Percentiles rank a stretch among this genome's conserved stretches.
Conservation (phyloP, 2,113 vertebrate genomes). For the Tylochromis polylepis region DNA sequence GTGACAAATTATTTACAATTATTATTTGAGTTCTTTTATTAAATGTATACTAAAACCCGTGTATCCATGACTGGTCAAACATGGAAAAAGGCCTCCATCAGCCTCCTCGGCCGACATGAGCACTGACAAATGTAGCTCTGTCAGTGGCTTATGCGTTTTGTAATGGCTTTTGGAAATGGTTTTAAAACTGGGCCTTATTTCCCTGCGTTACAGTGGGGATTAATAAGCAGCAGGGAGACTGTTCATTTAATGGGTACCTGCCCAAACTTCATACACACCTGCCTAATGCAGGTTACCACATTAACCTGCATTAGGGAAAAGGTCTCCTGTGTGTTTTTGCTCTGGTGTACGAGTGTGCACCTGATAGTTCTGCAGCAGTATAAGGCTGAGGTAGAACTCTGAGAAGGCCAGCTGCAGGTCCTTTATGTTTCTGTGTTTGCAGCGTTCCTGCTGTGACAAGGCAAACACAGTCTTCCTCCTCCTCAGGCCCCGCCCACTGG, state of each 20-base stretch:
- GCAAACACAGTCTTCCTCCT: constrained; percentile 91
- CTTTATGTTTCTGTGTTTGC: constrained; percentile 93
- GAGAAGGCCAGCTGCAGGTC: constrained; percentile 98
- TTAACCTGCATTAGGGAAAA: neutral
- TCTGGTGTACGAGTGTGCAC: constrained; percentile 51
- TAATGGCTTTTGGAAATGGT: fast-evolving
- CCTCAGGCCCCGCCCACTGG: constrained; percentile 70
- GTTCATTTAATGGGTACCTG: too few species aligned
- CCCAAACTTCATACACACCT: too few species aligned
- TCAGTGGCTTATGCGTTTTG: neutral
- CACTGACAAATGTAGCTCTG: too few species aligned
- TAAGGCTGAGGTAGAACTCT: constrained; percentile 99
- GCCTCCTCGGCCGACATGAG: neutral
- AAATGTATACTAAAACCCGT: neutral
- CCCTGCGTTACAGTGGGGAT: fast-evolving
- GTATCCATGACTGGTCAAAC: too few species aligned
- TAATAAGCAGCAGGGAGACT: too few species aligned
- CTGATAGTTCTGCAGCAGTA: constrained; percentile 99
- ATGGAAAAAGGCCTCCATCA: neutral
- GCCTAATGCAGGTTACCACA: too few species aligned
- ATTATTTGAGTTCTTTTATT: fast-evolving
- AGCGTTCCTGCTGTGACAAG: constrained; percentile 92
- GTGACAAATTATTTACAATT: too few species aligned
- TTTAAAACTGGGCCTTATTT: neutral
- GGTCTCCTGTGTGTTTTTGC: too few species aligned